These are phyloP conservation scores for Spatula versicolor DNA, from an alignment of 2,797 vertebrate genomes.

Conservation along the genomic window DNA sequence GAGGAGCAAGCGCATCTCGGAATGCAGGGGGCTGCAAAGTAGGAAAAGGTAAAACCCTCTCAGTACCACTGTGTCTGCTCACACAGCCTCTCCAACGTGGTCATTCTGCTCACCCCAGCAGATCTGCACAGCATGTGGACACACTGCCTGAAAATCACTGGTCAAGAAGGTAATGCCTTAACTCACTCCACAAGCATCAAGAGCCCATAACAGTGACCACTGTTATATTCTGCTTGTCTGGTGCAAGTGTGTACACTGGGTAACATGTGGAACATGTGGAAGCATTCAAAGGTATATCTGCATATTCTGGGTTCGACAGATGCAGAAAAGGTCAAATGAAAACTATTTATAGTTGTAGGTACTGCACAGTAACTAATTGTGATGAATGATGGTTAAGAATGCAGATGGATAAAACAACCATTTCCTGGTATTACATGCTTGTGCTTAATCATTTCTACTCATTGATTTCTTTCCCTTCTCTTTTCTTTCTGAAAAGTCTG, in stretches of 20 bases:
- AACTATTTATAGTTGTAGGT: not conserved
- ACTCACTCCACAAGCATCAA: not conserved
- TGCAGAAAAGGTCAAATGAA: not conserved
- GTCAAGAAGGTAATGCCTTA: not conserved
- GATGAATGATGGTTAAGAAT: constrained; percentile 5
- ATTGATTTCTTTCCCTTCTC: not conserved
- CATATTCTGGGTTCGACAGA: not conserved
- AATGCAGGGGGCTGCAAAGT: not conserved
- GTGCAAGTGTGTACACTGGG: not conserved
- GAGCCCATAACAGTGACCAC: accelerated
- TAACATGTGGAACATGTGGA: not conserved
- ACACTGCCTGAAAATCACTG: not conserved
- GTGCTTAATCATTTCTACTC: not conserved
- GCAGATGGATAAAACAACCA: not conserved
- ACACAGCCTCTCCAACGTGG: not conserved
- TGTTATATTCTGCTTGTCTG: not conserved
- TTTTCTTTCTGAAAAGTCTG: not conserved
- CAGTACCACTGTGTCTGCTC: accelerated
- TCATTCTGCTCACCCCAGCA: not conserved
- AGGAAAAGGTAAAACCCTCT: not conserved
- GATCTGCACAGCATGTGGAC: not conserved
- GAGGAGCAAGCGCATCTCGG: accelerated
- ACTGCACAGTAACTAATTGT: not conserved
- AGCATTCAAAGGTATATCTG: not conserved
- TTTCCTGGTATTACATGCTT: not conserved